phyloP scores from a whole-genome alignment of 2,113 vertebrate species.

The Hemicordylus capensis region DNA sequence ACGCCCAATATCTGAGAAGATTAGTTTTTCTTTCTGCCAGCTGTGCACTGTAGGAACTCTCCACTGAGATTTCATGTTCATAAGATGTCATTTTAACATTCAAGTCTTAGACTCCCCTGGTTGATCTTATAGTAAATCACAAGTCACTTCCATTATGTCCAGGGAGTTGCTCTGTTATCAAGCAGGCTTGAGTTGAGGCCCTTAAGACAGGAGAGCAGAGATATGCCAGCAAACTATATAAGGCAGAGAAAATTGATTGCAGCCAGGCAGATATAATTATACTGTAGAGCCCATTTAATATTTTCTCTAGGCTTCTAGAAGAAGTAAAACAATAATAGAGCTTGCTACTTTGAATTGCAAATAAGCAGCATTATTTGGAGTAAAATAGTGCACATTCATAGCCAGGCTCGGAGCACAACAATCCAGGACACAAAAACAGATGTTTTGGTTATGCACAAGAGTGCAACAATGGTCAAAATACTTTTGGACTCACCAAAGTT shows the following conservation, averaged over 20 bases:
- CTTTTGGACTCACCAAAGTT: background rate
- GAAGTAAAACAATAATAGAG: constrained; percentile 44
- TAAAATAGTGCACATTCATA: background rate
- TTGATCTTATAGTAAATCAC: constrained; percentile 14
- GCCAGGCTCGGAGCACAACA: no score
- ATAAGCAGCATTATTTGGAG: constrained; percentile 3
- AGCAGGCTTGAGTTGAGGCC: background rate
- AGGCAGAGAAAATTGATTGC: constrained; percentile 55
- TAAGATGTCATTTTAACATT: constrained; percentile 7
- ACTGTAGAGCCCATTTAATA: constrained; percentile 59
- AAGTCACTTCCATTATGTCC: constrained; percentile 22
- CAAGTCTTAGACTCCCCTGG: constrained; percentile 18
- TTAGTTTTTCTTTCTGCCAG: background rate
- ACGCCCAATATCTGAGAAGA: background rate
- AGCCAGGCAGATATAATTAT: constrained; percentile 60
- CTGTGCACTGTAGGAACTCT: constrained; percentile 7
- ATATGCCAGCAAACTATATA: constrained; percentile 26
- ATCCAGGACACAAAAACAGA: background rate
- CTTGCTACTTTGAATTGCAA: constrained; percentile 51
- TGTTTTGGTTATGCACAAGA: background rate
- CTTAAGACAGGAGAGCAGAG: constrained; percentile 38
- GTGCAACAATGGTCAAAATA: background rate
- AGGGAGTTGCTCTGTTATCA: background rate
- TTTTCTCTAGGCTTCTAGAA: constrained; percentile 58
- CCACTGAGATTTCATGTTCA: constrained; percentile 23